phyloP scores from a whole-genome alignment of 92 coral and sea anemone genomes.

The Muricea muricata region DNA sequence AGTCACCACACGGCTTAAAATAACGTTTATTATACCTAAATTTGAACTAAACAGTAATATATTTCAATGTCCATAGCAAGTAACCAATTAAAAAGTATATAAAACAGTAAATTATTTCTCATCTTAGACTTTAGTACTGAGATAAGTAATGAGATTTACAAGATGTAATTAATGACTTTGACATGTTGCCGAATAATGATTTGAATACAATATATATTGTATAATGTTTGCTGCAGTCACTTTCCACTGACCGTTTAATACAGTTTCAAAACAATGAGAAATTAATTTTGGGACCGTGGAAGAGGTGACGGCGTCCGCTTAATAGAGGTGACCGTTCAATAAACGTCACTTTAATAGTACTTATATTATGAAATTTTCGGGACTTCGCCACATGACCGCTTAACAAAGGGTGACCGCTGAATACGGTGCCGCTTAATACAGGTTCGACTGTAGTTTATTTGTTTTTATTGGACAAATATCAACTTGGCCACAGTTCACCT shows the following conservation, averaged over 20 bases:
- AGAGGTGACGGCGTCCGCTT: neutral
- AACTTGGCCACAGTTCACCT: too few species aligned
- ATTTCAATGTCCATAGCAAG: too few species aligned
- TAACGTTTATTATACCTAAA: too few species aligned
- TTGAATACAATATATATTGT: neutral
- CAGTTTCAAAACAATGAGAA: neutral
- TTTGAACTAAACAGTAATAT: too few species aligned
- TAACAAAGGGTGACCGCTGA: neutral
- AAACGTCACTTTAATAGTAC: constrained; percentile 3
- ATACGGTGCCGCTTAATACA: too few species aligned
- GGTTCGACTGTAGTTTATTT: too few species aligned
- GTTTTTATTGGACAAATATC: too few species aligned
- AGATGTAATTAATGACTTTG: neutral
- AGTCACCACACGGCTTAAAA: neutral
- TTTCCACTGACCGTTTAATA: neutral
- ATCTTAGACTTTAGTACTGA: too few species aligned
- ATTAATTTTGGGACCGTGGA: constrained; percentile 1
- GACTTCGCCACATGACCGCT: neutral
- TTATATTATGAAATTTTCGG: constrained; percentile 6
- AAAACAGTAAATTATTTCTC: too few species aligned
- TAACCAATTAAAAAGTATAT: too few species aligned
- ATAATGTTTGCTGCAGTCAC: constrained; percentile 1
- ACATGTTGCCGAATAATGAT: neutral
- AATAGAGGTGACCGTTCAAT: constrained; percentile 5
- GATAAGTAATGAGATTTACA: neutral